A percentile compares a stretch with the other conserved stretches of the same genome.
Evolutionary conservation across 2,113 vertebrate genomes (phyloP).

Genomic region (Lophochroa leadbeateri): DNA sequence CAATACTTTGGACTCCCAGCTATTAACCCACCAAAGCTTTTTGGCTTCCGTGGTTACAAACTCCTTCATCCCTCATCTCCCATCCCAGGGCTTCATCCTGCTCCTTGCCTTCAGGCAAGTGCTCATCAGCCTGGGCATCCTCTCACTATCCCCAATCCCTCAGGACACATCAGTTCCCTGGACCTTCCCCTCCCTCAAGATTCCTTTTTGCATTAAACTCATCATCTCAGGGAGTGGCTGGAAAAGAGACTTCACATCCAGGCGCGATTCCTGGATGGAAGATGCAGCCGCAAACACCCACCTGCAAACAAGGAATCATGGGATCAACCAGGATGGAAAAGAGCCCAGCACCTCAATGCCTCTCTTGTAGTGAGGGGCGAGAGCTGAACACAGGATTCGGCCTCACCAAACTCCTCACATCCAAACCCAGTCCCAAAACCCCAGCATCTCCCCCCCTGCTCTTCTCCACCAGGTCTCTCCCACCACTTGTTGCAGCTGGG

Average conservation of each 20-base stretch:
- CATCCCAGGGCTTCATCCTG: background rate
- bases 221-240: background rate
- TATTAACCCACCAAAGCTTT: background rate
- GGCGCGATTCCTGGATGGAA: background rate
- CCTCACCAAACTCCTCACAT: background rate
- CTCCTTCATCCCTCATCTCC: background rate
- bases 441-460: background rate
- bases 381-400: background rate
- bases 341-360: background rate
- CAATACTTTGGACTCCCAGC: background rate
- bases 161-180: background rate
- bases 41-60: background rate
- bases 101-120: fast-evolving
- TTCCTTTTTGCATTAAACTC: background rate
- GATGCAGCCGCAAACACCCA: background rate
- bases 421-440: background rate
- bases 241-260: fast-evolving
- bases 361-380: background rate
- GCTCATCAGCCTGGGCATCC: background rate
- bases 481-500: background rate
- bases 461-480: background rate
- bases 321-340: background rate
- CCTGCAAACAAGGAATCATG: background rate
- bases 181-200: background rate
- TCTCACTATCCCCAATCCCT: background rate